A percentile compares a stretch with the other conserved stretches of the same genome.
phyloP scores from a whole-genome alignment of 2,888 invertebrate genomes.

The Sarcophaga variegata region DNA sequence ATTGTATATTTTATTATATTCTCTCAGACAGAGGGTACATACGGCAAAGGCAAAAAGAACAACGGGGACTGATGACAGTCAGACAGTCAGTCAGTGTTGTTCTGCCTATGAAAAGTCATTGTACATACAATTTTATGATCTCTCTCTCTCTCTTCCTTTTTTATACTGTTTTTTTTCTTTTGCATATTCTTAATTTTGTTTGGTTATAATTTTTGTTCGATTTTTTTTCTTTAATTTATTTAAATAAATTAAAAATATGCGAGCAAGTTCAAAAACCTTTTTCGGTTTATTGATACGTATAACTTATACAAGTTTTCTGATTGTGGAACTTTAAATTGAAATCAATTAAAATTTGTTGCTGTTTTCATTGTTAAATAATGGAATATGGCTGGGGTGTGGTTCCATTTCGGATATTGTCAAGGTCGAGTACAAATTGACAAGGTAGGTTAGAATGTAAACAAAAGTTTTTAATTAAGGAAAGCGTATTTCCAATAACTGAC shows the following conservation, averaged over 20 bases:
- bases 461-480: too few species aligned
- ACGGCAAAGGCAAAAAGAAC: constrained; percentile 5
- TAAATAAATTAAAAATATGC: constrained; percentile 33
- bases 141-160: not conserved
- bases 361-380: too few species aligned
- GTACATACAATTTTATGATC: constrained; percentile 61
- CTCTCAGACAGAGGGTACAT: not conserved
- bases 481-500: too few species aligned
- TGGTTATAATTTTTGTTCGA: not conserved
- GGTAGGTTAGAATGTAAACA: too few species aligned
- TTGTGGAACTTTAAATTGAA: not conserved
- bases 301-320: not conserved
- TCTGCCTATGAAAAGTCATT: constrained; percentile 60
- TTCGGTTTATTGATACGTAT: constrained; percentile 14
- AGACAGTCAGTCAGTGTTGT: constrained; percentile 37
- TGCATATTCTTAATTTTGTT: not conserved
- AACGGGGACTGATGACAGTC: not conserved
- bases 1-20: not conserved
- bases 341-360: not conserved
- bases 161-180: constrained; percentile 22
- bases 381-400: too few species aligned
- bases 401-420: too few species aligned
- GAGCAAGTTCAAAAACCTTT: constrained; percentile 58
- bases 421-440: too few species aligned
- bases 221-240: constrained; percentile 35